Base-by-base conservation (phyloP, 1,140 invertebrate species). In the Holotrichia oblita region DNA sequence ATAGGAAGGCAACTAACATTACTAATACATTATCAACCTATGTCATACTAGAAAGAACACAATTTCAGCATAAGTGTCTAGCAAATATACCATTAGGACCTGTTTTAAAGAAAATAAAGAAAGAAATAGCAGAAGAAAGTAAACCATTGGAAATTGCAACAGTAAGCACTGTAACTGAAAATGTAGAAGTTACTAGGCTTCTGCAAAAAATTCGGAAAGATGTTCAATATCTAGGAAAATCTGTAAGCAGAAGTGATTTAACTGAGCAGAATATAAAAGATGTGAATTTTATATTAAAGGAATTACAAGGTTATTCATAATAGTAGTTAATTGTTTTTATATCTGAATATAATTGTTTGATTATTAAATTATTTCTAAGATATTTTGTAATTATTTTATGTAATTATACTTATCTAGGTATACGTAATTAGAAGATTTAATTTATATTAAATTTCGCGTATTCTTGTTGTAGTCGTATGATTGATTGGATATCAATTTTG, bases 141-240 rank as follows among this genome's bases (percentile, higher is more conserved):
- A 17, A 10, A 69, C 22, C 12, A 34, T 8, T 14, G 3, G n/a
- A 61, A 61, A 14, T 61, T 17, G n/a, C 8, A 27, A 14, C 8
- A 22, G 24, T 69, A 27, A 69, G 24, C 6, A 27, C 7, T 22
- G 27, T 14, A 69, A 34, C 27, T 7, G 73, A 74, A 74, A 74
- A 74, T 14, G 20, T 44, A 7, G 73, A 74, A 17, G 73, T 34
- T 40, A 74, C 73, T 17, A 6, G 34, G 17, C 14, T 74, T 40
- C 14, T 74, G 6, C 73, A 74, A 41, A 40, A 34, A 22, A 74
- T 74, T 42, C 34, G 73, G 12, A 74, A 74, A 74, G 73, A 74
- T 74, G 40, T 74, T 17, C 40, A 74, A 74, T 74, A 74, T 74
- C n/a, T 74, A 69, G 61, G 22, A 69, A 69, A 69, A 12, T 69